Conservation (phyloP, 2,888 invertebrate species). For the Dysmachus trigonus region DNA sequence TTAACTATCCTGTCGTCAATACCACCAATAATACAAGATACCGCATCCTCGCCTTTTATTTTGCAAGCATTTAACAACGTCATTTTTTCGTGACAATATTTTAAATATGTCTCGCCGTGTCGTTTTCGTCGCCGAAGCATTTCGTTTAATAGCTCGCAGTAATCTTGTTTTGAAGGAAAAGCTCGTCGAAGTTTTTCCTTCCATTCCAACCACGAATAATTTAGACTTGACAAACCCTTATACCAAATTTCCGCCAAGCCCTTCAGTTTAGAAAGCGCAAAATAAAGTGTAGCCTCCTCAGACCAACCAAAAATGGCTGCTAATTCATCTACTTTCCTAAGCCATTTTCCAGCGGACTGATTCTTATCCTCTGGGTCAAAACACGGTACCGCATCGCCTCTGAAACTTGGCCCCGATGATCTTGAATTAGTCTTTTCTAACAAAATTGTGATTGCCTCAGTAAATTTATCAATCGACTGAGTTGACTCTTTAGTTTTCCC, state of each 20-base stretch:
- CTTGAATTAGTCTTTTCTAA: not conserved
- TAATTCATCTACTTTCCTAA: not conserved
- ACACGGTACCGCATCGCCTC: not conserved
- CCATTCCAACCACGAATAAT: constrained; percentile 14
- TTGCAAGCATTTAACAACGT: not conserved
- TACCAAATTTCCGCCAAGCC: not conserved
- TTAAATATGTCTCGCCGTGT: not conserved
- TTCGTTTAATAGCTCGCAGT: not conserved
- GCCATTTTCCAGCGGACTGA: not conserved
- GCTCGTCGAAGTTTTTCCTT: not conserved
- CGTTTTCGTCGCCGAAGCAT: not conserved
- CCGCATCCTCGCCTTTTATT: constrained; percentile 31
- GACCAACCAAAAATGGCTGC: not conserved
- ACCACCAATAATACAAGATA: constrained; percentile 41
- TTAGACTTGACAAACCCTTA: not conserved
- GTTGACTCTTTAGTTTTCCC: not conserved
- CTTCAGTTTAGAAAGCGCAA: not conserved
- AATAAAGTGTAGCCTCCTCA: not conserved
- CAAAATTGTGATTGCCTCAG: not conserved
- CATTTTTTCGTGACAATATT: not conserved
- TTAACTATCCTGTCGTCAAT: constrained; percentile 30
- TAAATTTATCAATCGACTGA: not conserved
- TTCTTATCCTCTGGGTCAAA: not conserved
- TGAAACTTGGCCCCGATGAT: not conserved
- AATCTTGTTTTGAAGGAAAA: not conserved